These are phyloP conservation scores for Pocota personata DNA, from an alignment of 2,888 invertebrate genomes.

Conservation along the genomic window DNA sequence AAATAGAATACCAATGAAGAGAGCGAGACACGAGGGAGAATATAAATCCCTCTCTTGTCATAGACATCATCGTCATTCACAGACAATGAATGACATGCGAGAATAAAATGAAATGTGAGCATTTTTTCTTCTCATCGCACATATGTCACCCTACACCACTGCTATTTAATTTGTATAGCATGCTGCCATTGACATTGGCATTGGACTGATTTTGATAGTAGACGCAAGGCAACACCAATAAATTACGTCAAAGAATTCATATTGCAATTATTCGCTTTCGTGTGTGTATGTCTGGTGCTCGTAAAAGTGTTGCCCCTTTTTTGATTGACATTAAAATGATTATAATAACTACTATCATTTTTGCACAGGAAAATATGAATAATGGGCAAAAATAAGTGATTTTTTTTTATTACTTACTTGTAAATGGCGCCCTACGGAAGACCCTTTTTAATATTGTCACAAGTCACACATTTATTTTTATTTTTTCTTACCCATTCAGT, in stretches of 20 bases:
- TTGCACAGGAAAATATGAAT: background rate
- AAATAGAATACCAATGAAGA: slow-evolving; percentile 63
- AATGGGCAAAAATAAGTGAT: background rate
- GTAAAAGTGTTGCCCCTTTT: slow-evolving; percentile 18
- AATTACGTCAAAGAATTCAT: slow-evolving; percentile 59
- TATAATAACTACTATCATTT: background rate
- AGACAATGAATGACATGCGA: slow-evolving; percentile 66
- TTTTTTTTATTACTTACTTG: background rate
- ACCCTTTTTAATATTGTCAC: background rate
- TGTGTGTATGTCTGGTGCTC: background rate
- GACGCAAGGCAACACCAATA: slow-evolving; percentile 45
- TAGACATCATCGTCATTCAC: slow-evolving; percentile 64
- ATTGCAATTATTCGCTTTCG: slow-evolving; percentile 49
- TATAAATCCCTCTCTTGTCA: slow-evolving; percentile 67
- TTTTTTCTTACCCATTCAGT: background rate
- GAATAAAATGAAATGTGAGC: slow-evolving; percentile 51
- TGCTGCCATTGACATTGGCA: slow-evolving; percentile 73
- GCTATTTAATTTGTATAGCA: slow-evolving; percentile 47
- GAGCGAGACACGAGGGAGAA: slow-evolving; percentile 44
- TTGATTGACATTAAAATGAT: background rate
- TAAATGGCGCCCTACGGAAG: background rate
- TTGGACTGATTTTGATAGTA: slow-evolving; percentile 25
- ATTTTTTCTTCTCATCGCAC: slow-evolving; percentile 34
- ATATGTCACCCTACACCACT: slow-evolving; percentile 66
- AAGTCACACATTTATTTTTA: background rate